Percentiles rank a stretch among this genome's conserved stretches.
These are phyloP conservation scores for human DNA, from an alignment of 2,113 vertebrate species.

Conservation along the genomic window GRCh38 chr2:22326001-22326500, in stretches of 20 bases:
- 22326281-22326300: background rate
- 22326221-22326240: background rate
- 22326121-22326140: no score
- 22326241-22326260: background rate
- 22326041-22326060: background rate
- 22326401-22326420: background rate
- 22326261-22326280: background rate
- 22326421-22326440: rapidly evolving
- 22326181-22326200: background rate
- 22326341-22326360: background rate
- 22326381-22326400: background rate
- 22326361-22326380: background rate
- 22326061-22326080: background rate
- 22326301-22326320: background rate
- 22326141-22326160: background rate
- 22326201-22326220: background rate
- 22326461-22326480: background rate
- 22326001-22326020: no score
- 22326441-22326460: background rate
- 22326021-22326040: background rate
- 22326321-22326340: background rate
- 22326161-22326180: background rate
- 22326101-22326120: background rate
- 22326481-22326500: background rate
- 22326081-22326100: no score